These are phyloP conservation scores for Pachyuromys duprasi DNA, from an alignment of 2,797 vertebrate genomes.

Conservation along the genomic window DNA sequence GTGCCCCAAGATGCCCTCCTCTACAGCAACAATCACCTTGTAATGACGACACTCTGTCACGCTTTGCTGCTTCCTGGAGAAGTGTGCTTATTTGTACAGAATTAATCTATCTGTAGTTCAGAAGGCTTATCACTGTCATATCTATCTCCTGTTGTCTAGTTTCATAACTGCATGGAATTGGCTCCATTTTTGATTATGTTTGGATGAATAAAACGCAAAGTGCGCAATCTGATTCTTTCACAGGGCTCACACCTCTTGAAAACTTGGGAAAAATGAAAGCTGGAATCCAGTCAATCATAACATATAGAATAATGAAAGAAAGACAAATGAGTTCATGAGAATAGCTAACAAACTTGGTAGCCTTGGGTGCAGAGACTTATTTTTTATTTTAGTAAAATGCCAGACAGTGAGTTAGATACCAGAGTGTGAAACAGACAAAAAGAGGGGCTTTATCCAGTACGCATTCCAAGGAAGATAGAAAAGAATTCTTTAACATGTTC, in stretches of 20 bases:
- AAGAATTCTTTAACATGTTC: conserved; percentile 43
- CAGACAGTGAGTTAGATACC: neutral
- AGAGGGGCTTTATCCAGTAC: neutral
- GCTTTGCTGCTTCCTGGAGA: conserved; percentile 58
- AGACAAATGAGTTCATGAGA: neutral
- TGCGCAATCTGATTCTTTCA: conserved; percentile 53
- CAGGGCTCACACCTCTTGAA: conserved; percentile 26
- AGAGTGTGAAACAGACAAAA: neutral
- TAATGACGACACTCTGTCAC: conserved; percentile 39
- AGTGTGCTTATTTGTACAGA: conserved; percentile 59
- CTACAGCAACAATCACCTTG: conserved; percentile 46
- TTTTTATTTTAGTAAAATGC: neutral
- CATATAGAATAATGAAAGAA: neutral
- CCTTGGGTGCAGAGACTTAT: neutral
- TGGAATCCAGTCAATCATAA: conserved; percentile 10
- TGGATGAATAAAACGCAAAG: conserved; percentile 50
- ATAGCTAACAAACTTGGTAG: neutral
- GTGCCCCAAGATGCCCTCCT: neutral
- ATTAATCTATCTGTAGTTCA: conserved; percentile 10
- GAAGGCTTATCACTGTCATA: conserved; percentile 1
- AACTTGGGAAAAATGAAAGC: conserved; percentile 33
- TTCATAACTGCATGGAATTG: conserved; percentile 50
- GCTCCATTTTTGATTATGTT: conserved; percentile 54
- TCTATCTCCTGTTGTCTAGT: conserved; percentile 52
- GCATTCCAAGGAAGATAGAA: neutral